Conservation (phyloP, 2,797 vertebrate species). For the Ctenopoma multispine region DNA sequence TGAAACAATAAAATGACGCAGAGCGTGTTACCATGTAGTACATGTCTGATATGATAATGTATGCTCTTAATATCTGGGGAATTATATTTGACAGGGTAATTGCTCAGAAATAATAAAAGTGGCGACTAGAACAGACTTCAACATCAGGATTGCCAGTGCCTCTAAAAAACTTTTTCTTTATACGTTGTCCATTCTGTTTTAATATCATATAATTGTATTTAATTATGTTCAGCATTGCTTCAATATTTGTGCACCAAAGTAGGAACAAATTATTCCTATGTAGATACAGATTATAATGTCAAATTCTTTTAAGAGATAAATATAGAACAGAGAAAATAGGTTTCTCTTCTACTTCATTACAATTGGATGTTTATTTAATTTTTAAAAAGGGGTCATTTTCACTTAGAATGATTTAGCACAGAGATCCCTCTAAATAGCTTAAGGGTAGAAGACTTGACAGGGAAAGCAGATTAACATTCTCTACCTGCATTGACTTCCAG, state of each 20-base stretch:
- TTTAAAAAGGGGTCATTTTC: slow-evolving; percentile 1
- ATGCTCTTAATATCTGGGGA: not conserved
- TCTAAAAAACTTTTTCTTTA: not conserved
- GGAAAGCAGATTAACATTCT: slow-evolving; percentile 48
- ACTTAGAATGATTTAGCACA: slow-evolving; percentile 48
- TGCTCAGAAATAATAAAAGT: not conserved
- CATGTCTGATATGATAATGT: not conserved
- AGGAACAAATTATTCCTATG: slow-evolving; percentile 5
- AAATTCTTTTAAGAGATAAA: slow-evolving; percentile 20
- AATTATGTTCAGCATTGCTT: slow-evolving; percentile 8
- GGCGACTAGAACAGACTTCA: not conserved
- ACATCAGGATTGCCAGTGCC: not conserved
- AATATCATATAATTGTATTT: not conserved
- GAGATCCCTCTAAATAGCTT: slow-evolving; percentile 24
- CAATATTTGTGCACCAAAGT: slow-evolving; percentile 15
- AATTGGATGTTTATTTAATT: not conserved
- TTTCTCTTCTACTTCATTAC: slow-evolving; percentile 35
- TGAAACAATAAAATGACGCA: not conserved
- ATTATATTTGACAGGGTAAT: slow-evolving; percentile 11
- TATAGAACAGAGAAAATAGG: slow-evolving; percentile 22
- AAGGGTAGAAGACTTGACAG: slow-evolving; percentile 38
- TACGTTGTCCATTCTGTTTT: not conserved
- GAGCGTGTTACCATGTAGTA: not conserved
- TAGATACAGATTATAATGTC: not conserved
- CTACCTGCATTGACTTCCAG: slow-evolving; percentile 94